These are phyloP conservation scores for Caenorhabditis sp. DNA, from an alignment of 2,888 invertebrate genomes.

Conservation along the genomic window DNA sequence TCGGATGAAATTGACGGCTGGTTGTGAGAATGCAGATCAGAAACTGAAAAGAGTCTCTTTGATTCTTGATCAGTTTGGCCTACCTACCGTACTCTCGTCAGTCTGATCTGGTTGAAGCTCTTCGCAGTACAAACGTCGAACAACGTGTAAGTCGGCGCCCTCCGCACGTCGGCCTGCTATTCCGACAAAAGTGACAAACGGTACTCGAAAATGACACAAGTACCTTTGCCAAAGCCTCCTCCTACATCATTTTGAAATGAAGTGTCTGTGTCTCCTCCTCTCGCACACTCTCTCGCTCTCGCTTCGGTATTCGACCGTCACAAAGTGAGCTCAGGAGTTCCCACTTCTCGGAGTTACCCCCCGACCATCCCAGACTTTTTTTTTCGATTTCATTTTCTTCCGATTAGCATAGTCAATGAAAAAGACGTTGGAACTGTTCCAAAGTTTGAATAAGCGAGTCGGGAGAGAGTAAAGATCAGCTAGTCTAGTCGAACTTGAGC, in stretches of 20 bases:
- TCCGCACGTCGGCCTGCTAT: slow-evolving; percentile 48
- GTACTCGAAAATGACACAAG: slow-evolving; percentile 55
- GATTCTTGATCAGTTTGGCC: slow-evolving; percentile 55
- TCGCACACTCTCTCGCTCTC: slow-evolving; percentile 18
- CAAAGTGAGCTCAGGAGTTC: slow-evolving; percentile 24
- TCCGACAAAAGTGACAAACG: slow-evolving; percentile 59
- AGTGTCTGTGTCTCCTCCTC: slow-evolving; percentile 27
- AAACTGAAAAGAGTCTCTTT: slow-evolving; percentile 4
- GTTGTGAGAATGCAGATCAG: no score
- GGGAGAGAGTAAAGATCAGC: slow-evolving; percentile 29
- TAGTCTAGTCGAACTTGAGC: slow-evolving; percentile 42
- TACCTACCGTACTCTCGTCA: slow-evolving; percentile 34
- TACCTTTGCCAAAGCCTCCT: slow-evolving; percentile 17
- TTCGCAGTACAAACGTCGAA: slow-evolving; percentile 41
- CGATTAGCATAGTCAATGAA: neutral
- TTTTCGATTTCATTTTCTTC: slow-evolving; percentile 4
- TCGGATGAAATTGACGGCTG: no score
- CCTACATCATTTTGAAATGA: slow-evolving; percentile 45
- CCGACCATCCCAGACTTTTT: slow-evolving; percentile 14
- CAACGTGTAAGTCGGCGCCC: slow-evolving; percentile 43
- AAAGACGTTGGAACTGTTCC: neutral
- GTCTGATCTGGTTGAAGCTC: slow-evolving; percentile 43
- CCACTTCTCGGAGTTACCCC: slow-evolving; percentile 11
- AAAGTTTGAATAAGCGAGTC: slow-evolving; percentile 16
- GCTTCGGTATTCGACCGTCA: slow-evolving; percentile 19